Evolutionary conservation across 1,140 invertebrate genomes (phyloP).

Genomic region (Hermetia illucens): DNA sequence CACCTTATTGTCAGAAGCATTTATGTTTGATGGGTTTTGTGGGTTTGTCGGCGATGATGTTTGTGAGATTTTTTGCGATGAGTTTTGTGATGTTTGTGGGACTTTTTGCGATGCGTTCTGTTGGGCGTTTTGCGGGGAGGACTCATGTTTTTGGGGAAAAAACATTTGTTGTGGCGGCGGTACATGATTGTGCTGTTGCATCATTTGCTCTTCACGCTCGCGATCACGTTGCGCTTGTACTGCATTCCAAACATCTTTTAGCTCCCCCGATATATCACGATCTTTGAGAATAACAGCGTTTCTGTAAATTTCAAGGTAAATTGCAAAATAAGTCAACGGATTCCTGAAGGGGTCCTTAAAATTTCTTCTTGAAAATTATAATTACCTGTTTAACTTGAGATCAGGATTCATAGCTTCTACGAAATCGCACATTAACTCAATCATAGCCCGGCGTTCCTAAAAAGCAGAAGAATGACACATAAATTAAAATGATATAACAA

Average conservation of each 20-base stretch:
- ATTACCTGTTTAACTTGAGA: constrained; percentile 34
- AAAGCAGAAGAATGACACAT: too few relatives aligned
- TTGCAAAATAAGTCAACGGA: too few relatives aligned
- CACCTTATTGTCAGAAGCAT: constrained; percentile 1
- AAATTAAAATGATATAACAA: too few relatives aligned
- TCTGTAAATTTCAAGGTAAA: constrained; percentile 13
- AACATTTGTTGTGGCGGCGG: constrained; percentile 13
- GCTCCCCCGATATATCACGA: constrained; percentile 50
- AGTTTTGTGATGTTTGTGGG: too few relatives aligned
- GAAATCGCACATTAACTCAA: constrained; percentile 52
- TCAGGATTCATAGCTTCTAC: constrained; percentile 53
- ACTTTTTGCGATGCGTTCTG: too few relatives aligned
- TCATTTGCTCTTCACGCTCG: constrained; percentile 34
- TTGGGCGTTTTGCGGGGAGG: too few relatives aligned
- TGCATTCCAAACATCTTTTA: constrained; percentile 57
- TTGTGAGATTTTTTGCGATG: too few relatives aligned
- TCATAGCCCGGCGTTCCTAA: constrained; percentile 45
- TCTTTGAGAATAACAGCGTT: constrained; percentile 48
- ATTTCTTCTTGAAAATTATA: neutral
- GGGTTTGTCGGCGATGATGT: constrained; percentile 11
- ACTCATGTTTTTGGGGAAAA: too few relatives aligned
- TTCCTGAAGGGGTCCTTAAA: neutral
- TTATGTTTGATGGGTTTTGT: constrained; percentile 14
- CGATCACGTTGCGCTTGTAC: constrained; percentile 47
- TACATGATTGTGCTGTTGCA: constrained; percentile 24